Evolutionary conservation across 2,888 invertebrate genomes (phyloP).

Genomic region (Iphiclides podalirius): DNA sequence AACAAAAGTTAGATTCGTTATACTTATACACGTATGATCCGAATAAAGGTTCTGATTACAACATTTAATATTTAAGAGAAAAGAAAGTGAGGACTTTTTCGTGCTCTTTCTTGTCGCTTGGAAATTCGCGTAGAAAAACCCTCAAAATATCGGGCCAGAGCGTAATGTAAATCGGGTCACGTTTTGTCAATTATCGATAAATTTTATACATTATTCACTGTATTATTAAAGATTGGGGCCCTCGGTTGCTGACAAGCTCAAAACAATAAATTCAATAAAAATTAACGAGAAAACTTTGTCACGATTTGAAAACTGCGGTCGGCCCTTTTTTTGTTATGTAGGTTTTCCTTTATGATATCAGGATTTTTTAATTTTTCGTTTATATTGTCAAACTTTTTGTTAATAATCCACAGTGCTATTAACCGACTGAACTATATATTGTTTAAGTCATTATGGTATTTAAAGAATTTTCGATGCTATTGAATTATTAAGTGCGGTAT

Average conservation of each 20-base stretch:
- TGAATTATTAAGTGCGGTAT: too few species aligned
- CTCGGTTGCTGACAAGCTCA: constrained; percentile 36
- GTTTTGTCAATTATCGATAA: constrained; percentile 15
- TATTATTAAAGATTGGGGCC: constrained; percentile 37
- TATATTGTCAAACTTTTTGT: too few species aligned
- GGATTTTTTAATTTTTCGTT: too few species aligned
- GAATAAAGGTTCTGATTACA: too few species aligned
- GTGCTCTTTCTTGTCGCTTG: too few species aligned
- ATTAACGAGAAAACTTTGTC: constrained; percentile 37
- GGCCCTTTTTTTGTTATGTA: constrained; percentile 28
- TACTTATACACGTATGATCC: too few species aligned
- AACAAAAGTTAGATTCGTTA: too few species aligned
- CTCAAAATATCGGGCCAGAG: background rate
- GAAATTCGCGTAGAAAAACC: too few species aligned
- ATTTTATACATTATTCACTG: constrained; percentile 33
- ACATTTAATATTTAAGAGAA: background rate
- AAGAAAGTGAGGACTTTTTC: background rate
- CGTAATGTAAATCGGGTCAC: constrained; percentile 17
- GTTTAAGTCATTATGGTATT: too few species aligned
- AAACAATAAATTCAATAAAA: constrained; percentile 55
- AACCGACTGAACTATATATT: too few species aligned
- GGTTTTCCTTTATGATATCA: constrained; percentile 9
- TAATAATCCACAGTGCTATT: too few species aligned
- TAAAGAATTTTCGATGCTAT: too few species aligned
- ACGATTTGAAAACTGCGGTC: constrained; percentile 11